Evolutionary conservation across 2,888 invertebrate genomes (phyloP), one percentile per base, ranked within the genome.

Genomic region (Fragum fragum): DNA sequence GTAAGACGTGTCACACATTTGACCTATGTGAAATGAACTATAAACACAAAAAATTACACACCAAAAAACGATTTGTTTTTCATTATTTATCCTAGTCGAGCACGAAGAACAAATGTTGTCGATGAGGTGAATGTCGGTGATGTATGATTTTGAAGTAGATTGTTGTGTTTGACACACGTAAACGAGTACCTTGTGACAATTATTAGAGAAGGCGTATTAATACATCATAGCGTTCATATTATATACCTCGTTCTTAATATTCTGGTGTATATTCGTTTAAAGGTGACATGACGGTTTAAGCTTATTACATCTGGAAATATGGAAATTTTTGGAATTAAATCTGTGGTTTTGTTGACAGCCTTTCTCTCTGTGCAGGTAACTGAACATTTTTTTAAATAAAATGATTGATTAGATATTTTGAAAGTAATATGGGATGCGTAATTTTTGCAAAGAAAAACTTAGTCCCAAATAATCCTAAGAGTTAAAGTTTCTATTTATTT

Each of bases 161-260:
- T 57, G 57, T 26, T 26, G 26, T 57, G 57, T 57, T 57, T 57
- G 57, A 57, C 57, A 57, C 21, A 26, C 26, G 26, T 57, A 57
- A 21, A 61, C 18, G 61, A 61, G 29, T 28, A 61, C 23, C 11
- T 61, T 9, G 61, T 61, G 61, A 32, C 61, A 61, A 61, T 61
- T 32, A 61, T 61, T 28, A 26, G 61, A 32, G 61, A 32, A 23
- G 18, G 28, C n/a, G 61, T 11, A 61, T 61, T 29, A 61, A 61
- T 61, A 61, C 61, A 61, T 61, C 61, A 61, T 61, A 61, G 16
- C 11, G 21, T 6, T 29, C 32, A 32, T 61, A 32, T 18, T 29
- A 32, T 32, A 61, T 57, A 23, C 14, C 28, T 23, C 14, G 21
- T 23, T 14, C 6, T 61, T 61, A 32, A 11, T 61, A 26, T 61